Percentiles rank a stretch among this genome's conserved stretches.
Evolutionary conservation across 1,140 invertebrate genomes (phyloP).

Genomic region (Whitmania pigra): DNA sequence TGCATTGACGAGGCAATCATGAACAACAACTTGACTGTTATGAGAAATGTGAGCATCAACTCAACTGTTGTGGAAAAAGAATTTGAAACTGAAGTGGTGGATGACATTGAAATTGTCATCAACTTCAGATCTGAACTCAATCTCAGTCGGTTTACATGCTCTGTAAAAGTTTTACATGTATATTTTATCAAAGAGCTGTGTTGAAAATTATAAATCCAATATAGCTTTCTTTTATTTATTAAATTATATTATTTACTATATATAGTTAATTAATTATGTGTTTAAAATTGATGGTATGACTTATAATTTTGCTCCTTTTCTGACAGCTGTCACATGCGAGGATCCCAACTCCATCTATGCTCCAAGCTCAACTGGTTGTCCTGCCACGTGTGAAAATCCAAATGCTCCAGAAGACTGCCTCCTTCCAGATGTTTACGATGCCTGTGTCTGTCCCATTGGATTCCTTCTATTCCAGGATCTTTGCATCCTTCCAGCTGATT

Average conservation of each 20-base stretch:
- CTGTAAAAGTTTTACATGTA: background rate
- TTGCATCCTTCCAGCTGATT: background rate
- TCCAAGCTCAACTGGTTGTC: background rate
- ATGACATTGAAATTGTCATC: background rate
- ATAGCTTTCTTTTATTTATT: too few relatives aligned
- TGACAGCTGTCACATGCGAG: background rate
- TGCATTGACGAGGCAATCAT: background rate
- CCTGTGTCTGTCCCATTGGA: background rate
- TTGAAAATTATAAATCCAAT: too few relatives aligned
- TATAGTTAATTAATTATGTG: background rate
- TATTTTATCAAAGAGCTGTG: too few relatives aligned
- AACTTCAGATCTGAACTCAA: background rate
- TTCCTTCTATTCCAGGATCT: background rate
- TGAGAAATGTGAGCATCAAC: background rate
- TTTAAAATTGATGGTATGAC: background rate
- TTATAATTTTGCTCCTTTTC: background rate
- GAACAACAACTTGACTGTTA: background rate
- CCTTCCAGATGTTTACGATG: background rate
- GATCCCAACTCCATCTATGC: background rate
- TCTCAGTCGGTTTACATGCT: background rate
- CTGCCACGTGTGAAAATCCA: slow-evolving; percentile 1
- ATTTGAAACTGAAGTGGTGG: background rate
- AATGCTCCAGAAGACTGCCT: background rate
- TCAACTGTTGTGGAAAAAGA: background rate
- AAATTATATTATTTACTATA: too few relatives aligned